Evolutionary conservation across 2,797 vertebrate genomes (phyloP), one percentile per base, ranked within the genome.

Genomic region (Silurus lanzhouensis): DNA sequence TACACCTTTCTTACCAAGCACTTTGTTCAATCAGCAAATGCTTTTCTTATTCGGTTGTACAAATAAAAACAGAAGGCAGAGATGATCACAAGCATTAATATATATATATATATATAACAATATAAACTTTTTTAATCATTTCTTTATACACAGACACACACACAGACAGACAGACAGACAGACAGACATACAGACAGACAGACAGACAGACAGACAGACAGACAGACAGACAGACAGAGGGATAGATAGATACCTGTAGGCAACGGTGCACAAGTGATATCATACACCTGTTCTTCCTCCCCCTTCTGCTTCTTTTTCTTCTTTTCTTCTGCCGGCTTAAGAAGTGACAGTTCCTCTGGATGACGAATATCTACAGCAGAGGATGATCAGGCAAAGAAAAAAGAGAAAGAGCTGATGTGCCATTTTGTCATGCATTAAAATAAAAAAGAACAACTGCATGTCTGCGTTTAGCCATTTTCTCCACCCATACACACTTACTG

Each of bases 301-400:
- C 81, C 86, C 85, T 94, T 95, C n/a, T 93, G 93, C 67, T 93
- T 95, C 86, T 94, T 94, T 85, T 95, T 95, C 87, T 93, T 94
- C 85, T 94, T 96, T 68, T 92, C 94, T 78, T 95, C 94, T 0
- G 90, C 91, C 1, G 92, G 91, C 27, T 91, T 91, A 5, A 96
- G 90, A 68, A 96, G 91, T 0, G 95, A 96, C 46, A 96, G 91
- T 87, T 96, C 95, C 88, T 96, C 95, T 0, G 94, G 93, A 67
- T 94, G 93, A 12, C 95, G 94, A 76, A 96, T 94, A 44, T 94
- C 95, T 96, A 64, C 61, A 75, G 6, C 14, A 85, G 31, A 72
- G 70, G 19, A 38, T 10, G 55, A 85, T 66, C 17, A 81, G 46
- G 17, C 22, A 15, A 74, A 72, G 8, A 52, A 22, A 38, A 48